Evolutionary conservation across 2,888 invertebrate genomes (phyloP).

Genomic region (Omphaloscelis lunosa): DNA sequence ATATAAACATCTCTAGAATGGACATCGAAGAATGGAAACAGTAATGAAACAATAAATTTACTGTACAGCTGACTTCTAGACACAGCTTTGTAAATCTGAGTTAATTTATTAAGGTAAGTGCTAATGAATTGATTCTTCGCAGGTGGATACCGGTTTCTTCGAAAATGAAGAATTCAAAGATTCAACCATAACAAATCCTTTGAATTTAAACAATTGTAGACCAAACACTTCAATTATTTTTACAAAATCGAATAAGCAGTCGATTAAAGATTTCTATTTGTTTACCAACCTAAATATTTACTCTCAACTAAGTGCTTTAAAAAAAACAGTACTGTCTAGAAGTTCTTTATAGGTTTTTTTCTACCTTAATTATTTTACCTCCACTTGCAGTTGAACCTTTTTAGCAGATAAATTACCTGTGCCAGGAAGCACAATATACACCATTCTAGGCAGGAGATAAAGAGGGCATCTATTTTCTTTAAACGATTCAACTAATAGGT

Average conservation of each 20-base stretch:
- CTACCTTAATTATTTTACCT: neutral
- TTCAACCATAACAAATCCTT: conserved; percentile 20
- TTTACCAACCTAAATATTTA: conserved; percentile 29
- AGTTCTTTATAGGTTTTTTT: neutral
- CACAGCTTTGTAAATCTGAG: conserved; percentile 25
- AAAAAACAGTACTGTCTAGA: neutral
- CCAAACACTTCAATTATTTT: conserved; percentile 31
- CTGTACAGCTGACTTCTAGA: conserved; percentile 27
- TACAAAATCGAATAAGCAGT: conserved; percentile 27
- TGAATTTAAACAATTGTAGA: conserved; percentile 29
- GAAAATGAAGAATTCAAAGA: conserved; percentile 27
- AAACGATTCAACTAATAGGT: neutral
- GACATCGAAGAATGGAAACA: conserved; percentile 4
- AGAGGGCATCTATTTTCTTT: neutral
- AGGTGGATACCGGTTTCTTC: conserved; percentile 24
- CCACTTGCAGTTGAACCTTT: neutral
- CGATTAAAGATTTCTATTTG: conserved; percentile 17
- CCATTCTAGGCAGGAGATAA: too few species aligned
- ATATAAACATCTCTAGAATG: conserved; percentile 13
- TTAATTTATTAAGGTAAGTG: conserved; percentile 47
- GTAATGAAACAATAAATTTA: conserved; percentile 42
- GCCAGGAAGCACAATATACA: neutral
- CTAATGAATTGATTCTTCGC: conserved; percentile 44
- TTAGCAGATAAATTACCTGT: neutral
- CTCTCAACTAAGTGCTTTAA: neutral